Conservation (phyloP, 2,797 vertebrate genomes). For the Halcyon badia region DNA sequence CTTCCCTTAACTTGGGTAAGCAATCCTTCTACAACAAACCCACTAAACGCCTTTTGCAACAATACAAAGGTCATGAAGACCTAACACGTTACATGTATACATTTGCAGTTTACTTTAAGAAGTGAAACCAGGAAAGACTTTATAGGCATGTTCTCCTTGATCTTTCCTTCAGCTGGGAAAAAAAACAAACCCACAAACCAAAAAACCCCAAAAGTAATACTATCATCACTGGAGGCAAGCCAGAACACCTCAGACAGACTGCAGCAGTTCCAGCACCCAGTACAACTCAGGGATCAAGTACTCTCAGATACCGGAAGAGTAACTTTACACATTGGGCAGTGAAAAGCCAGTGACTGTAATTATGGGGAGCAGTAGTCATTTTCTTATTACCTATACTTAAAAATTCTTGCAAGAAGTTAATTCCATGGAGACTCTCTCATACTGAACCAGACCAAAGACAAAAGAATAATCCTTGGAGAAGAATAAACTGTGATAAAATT, state of each 20-base stretch:
- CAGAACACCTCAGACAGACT: background rate
- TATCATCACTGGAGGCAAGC: background rate
- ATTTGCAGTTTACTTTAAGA: background rate
- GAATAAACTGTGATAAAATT: slow-evolving; percentile 16
- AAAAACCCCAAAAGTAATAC: background rate
- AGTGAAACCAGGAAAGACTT: background rate
- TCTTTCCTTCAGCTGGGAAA: background rate
- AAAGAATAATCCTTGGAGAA: background rate
- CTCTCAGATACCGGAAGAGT: background rate
- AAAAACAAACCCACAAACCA: too few relatives aligned
- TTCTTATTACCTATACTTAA: background rate
- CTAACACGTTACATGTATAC: background rate
- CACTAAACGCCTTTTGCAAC: background rate
- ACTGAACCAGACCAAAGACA: slow-evolving; percentile 1
- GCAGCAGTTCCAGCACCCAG: background rate
- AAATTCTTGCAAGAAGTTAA: background rate
- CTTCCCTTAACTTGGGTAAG: background rate
- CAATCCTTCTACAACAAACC: background rate
- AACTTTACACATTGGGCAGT: background rate
- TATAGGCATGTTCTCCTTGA: background rate
- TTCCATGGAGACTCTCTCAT: background rate
- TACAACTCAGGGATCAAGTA: background rate
- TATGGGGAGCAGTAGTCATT: background rate
- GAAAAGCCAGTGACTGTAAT: background rate
- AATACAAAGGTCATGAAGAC: background rate